Conservation (phyloP, 2,888 invertebrate genomes). For the Myopa tessellatipennis region DNA sequence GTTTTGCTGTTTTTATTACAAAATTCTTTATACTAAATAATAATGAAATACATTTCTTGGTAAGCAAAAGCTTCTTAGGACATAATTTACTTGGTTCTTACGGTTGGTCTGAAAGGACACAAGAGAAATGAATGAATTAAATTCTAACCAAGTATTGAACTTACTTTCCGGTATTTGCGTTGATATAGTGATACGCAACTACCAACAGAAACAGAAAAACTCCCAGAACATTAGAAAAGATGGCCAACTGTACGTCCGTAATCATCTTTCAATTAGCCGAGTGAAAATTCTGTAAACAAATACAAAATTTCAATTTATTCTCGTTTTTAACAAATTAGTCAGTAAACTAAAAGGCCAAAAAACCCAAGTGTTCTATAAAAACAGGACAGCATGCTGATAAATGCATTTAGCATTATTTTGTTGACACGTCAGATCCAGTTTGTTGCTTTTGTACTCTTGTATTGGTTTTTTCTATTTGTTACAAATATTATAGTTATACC, state of each 20-base stretch:
- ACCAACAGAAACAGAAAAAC: conserved; percentile 92
- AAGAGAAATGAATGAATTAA: neutral
- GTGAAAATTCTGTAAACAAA: neutral
- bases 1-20: conserved; percentile 50
- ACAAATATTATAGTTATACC: no score
- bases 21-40: conserved; percentile 26
- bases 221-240: conserved; percentile 95
- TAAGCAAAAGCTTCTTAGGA: neutral
- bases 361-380: neutral
- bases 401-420: neutral
- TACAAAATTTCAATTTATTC: neutral
- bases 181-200: conserved; percentile 96
- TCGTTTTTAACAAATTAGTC: no score
- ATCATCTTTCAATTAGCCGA: conserved; percentile 76
- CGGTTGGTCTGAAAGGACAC: conserved; percentile 41
- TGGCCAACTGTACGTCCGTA: conserved; percentile 94
- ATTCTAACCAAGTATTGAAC: conserved; percentile 41
- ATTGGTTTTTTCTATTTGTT: no score
- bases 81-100: conserved; percentile 45
- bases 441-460: no score
- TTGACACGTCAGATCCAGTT: conserved; percentile 22
- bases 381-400: no score
- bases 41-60: neutral
- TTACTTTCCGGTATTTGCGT: conserved; percentile 75
- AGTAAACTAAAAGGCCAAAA: neutral